Base-by-base conservation (phyloP, 2,888 invertebrate species). In the Drosophila ezoana region DNA sequence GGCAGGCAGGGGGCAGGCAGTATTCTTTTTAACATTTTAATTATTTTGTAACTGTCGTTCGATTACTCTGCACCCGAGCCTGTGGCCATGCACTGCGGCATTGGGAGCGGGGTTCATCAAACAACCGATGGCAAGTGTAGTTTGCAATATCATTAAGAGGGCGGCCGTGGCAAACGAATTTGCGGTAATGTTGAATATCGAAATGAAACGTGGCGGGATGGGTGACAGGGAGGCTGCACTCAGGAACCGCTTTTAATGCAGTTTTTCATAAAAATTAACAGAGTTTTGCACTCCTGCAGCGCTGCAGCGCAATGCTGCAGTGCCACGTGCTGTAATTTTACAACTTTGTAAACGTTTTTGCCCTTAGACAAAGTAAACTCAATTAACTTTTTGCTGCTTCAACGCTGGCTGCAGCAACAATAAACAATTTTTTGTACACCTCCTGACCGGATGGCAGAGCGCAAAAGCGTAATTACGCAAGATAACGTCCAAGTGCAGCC, bases 261-360 rank as follows among this genome's bases (percentile, higher is more conserved):
- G 54, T 78, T 87, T 84, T 84, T 84, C 74, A 84, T 75, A 81
- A 70, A 79, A 85, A 84, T 89, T 67, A 70, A 81, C 62, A 51
- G 85, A 69, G 81, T 72, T 84, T 70, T 76, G 71, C 62, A 43
- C 53, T 57, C 63, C 78, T 40, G 73, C 58, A 48, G 44, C 32
- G 56, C 62, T 44, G 74, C 63, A 45, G 45, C 33, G 61, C 16
- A 58, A 61, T 40, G 41, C 56, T 49, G 79, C 51, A 38, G 40
- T 62, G 63, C 52, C 32, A 60, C 72, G 60, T 59, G 37, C 77
- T 64, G 74, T 77, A 86, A 79, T 88, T 82, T 84, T 72, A 73
- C 73, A 87, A 87, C 87, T 89, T 86, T 87, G 81, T 87, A 87
- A 87, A 87, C 85, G 81, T 79, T 83, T 83, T 86, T 80, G 73